Evolutionary conservation across 2,113 vertebrate genomes (phyloP), one percentile per base, ranked within the genome.

Genomic region (Pelvicachromis taeniatus): DNA sequence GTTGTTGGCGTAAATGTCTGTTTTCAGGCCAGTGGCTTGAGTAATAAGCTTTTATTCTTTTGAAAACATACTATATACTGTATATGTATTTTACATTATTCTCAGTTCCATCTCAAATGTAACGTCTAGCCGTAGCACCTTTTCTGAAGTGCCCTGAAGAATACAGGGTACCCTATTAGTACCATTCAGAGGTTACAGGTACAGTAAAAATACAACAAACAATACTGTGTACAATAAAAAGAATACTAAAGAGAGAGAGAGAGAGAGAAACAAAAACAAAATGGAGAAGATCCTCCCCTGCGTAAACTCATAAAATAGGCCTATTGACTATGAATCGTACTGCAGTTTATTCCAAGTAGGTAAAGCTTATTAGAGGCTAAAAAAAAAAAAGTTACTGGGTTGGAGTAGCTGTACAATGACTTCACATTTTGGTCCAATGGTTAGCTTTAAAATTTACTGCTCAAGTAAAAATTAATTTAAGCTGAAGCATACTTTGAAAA

Each of bases 81-180:
- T 95, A 93, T 94, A 95, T 89, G 90, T 95, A 94, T 93, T 94
- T 93, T 94, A 95, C 94, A 95, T 91, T 91, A 82, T 92, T 93
- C 83, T 92, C 90, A 89, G 91, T 90, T 94, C 86, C 86, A 84
- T 93, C 91, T 93, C 84, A 78, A 84, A 85, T 35, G 52, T 81
- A 63, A 87, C 31, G 16, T 87, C 59, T 82, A 88, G 80, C 91
- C 70, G 42, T 92, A 93, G 94, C 94, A 94, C 94, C 93, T 89
- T 92, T 93, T 93, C 89, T 56, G 21, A 85, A 90, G 92, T 87
- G 87, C 94, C 93, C 92, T 92, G 93, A 93, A 94, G 87, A 94
- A 93, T 82, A 87, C 93, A 93, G 92, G 90, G 90, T 80, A 86
- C 83, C 81, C 88, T 91, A 82, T 88, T 90, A 92, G 94, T 95